Base-by-base conservation (phyloP, 2,113 vertebrate genomes). In the Dunckerocampus dactyliophorus region DNA sequence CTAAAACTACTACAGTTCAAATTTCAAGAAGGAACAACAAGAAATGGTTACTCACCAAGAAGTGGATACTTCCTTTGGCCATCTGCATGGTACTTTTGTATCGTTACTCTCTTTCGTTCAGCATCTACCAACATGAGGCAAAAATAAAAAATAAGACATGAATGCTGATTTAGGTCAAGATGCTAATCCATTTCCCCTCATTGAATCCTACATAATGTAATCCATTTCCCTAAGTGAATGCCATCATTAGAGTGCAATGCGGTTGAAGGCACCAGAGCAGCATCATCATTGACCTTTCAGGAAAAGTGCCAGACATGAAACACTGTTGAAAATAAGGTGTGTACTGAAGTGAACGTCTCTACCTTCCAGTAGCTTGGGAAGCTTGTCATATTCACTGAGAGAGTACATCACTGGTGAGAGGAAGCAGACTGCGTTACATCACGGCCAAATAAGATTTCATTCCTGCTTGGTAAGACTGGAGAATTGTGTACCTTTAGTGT, bases 21-120 rank as follows among this genome's bases (percentile, higher is more conserved):
- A 45, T 20, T 1, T 47, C 34, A 56, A 21, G 17, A 53, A 15
- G 11, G 2, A 42, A 13, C 2, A 42, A 13, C 51, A 8, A 17
- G 9, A 53, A 24, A 28, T 31, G 59, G n/a, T n/a, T 46, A 84
- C 82, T 67, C n/a, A 88, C 88, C 87, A 28, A 87, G 72, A 52
- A 87, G 79, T 14, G 77, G 83, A 62, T 82, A 69, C 21, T 67
- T 77, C 39, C 82, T 72, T 10, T 62, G 58, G 13, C 4, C 0
- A 37, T 80, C 65, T 46, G 13, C 61, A 39, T 61, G 76, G 73
- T 87, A 83, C 1, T 20, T 22, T 34, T 77, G 65, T 15, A 87
- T 61, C 0, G 6, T 77, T 1, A 2, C 31, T n/a, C 56, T 64
- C 34, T 65, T 43, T 17, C 59, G 47, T 1, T 39, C 28, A 14